These are phyloP conservation scores for Amiota communis DNA, from an alignment of 2,888 invertebrate species.

Conservation along the genomic window DNA sequence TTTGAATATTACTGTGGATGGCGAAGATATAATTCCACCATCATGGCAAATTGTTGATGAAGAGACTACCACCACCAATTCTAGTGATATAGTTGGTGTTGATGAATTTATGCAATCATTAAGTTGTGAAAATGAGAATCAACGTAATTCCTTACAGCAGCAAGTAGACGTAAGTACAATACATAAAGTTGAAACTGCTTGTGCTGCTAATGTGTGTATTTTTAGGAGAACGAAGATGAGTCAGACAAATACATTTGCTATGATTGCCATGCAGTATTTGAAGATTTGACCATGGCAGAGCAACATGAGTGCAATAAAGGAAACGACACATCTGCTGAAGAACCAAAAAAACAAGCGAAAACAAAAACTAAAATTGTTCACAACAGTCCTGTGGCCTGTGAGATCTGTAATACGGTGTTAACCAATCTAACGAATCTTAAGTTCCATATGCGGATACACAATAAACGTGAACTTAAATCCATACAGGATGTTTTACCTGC, in stretches of 20 bases:
- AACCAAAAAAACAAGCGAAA: constrained; percentile 8
- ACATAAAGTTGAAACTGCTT: neutral
- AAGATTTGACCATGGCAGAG: constrained; percentile 58
- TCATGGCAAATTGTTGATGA: neutral
- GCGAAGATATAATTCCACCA: neutral
- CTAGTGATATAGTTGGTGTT: neutral
- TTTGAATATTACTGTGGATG: neutral
- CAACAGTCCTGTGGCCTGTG: constrained; percentile 72
- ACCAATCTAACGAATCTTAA: constrained; percentile 77
- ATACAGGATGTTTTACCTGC: constrained; percentile 69
- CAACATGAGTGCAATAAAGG: constrained; percentile 51
- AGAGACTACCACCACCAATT: neutral
- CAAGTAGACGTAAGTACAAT: neutral
- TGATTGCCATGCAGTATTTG: constrained; percentile 62
- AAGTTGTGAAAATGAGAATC: neutral
- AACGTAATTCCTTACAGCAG: neutral
- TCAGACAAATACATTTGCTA: constrained; percentile 62
- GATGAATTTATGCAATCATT: too few species aligned
- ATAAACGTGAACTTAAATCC: constrained; percentile 75
- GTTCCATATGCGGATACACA: constrained; percentile 84
- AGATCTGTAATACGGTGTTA: constrained; percentile 81
- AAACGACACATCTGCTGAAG: constrained; percentile 31
- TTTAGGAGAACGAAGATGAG: constrained; percentile 20
- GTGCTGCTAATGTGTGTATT: neutral
- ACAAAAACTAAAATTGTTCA: neutral